Evolutionary conservation across 2,888 invertebrate species (phyloP), one percentile per base, ranked within the genome.

Genomic region (Lordiphosa andalusiaca): DNA sequence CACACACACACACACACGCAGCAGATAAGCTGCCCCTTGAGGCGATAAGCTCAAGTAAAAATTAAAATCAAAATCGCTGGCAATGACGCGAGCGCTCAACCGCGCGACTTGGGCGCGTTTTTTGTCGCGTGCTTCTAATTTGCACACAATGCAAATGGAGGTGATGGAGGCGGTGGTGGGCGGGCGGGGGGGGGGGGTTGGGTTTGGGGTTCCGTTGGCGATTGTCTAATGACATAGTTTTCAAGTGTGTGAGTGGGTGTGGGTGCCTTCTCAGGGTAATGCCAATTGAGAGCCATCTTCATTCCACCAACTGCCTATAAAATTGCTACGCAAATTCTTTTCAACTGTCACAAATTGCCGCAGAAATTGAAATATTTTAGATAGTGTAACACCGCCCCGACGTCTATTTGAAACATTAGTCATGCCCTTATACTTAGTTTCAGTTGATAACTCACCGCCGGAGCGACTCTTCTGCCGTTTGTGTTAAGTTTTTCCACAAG

Each of bases 41-140:
- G 44, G 44, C 55, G 49, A 55, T 55, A 63, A 53, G 50, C 38
- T 35, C 23, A 52, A 48, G 46, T 37, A 35, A 59, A 59, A 19
- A 64, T 65, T 54, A 63, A 60, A 63, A 63, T 63, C 61, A 53
- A 63, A 61, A 63, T 51, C 46, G 56, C 38, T 44, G 53, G 52
- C 64, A 63, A 57, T 47, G 42, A 60, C 42, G 67, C 55, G 56
- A 49, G 47, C 42, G 46, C 21, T 25, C 44, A 23, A 53, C 47
- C 30, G 56, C 53, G 69, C 61, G 56, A 41, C 19, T 52, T 44
- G 37, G 5, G 35, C 39, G 65, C 60, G 68, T 64, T 68, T 73
- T 66, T 56, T 55, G 67, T 73, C 77, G 81, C 76, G 73, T 71
- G 76, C 75, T 53, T 46, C 60, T 39, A 58, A 66, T 69, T 75